These are phyloP conservation scores for Caenorhabditis briggsae DNA, from an alignment of 1,140 invertebrate species.

Conservation along the genomic window DNA sequence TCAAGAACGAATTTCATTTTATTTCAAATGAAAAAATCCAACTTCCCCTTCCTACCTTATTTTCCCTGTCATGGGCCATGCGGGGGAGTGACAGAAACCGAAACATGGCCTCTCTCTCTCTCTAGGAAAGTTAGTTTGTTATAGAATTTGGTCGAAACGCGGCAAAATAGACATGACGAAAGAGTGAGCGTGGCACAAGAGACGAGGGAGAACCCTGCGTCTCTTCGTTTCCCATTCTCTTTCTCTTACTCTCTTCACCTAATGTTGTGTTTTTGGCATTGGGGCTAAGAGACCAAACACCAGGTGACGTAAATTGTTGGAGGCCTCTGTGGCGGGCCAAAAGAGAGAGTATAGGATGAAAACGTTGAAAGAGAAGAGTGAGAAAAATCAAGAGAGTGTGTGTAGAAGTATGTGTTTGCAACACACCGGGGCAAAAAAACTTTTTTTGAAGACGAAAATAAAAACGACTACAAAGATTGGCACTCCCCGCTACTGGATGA, in stretches of 20 bases:
- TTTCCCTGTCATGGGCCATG: constrained; percentile 9
- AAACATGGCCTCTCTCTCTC: background rate
- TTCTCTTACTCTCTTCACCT: background rate
- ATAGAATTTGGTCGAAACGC: constrained; percentile 31
- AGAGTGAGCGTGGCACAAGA: background rate
- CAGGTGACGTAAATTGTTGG: constrained; percentile 29
- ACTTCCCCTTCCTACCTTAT: background rate
- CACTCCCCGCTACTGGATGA: background rate
- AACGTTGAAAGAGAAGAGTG: background rate
- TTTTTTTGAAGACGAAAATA: background rate
- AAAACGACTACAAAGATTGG: constrained; percentile 2
- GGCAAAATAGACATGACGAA: background rate
- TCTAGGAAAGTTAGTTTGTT: constrained; percentile 31
- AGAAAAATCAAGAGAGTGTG: background rate
- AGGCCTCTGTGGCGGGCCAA: background rate
- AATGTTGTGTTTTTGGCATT: background rate
- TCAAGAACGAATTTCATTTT: background rate
- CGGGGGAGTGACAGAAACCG: constrained; percentile 45
- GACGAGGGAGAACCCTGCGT: no score
- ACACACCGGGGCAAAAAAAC: background rate
- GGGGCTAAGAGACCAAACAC: constrained; percentile 29
- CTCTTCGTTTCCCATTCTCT: background rate
- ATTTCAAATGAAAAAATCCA: no score
- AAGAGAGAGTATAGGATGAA: constrained; percentile 7
- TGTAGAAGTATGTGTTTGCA: constrained; percentile 22